Percentiles rank a stretch among this genome's conserved stretches.
Evolutionary conservation across 1,140 invertebrate genomes (phyloP).

Genomic region (Chlorops oryzae): DNA sequence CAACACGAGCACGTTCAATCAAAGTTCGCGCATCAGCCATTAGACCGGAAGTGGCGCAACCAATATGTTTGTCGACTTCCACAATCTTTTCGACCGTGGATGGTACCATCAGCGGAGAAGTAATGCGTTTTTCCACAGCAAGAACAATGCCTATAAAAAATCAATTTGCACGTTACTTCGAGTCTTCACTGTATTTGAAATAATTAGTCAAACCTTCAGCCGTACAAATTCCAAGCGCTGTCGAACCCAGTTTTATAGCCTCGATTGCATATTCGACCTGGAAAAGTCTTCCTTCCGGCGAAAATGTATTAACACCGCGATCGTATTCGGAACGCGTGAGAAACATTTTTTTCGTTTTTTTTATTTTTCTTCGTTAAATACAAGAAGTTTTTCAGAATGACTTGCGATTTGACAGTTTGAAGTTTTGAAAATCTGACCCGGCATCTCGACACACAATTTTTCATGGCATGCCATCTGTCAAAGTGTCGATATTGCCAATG

Average conservation of each 20-base stretch:
- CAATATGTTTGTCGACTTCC: constrained; percentile 94
- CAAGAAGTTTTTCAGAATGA: too few relatives aligned
- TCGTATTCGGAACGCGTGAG: constrained; percentile 98
- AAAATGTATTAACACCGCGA: constrained; percentile 98
- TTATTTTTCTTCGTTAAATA: too few relatives aligned
- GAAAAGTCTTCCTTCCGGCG: constrained; percentile 97
- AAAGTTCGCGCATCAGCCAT: constrained; percentile 95
- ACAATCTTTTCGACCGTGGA: constrained; percentile 97
- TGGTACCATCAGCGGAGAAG: constrained; percentile 92
- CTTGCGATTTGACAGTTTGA: too few relatives aligned
- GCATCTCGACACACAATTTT: too few relatives aligned
- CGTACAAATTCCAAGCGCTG: constrained; percentile 96
- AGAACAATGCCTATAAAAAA: constrained; percentile 72
- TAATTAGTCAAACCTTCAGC: constrained; percentile 71
- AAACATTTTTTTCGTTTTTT: too few relatives aligned
- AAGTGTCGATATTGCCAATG: too few relatives aligned
- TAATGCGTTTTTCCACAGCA: constrained; percentile 97
- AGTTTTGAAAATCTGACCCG: too few relatives aligned
- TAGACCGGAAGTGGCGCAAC: constrained; percentile 94
- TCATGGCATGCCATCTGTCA: too few relatives aligned
- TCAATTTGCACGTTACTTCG: neutral
- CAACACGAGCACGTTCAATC: constrained; percentile 89
- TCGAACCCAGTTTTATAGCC: constrained; percentile 98
- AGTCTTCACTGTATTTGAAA: too few relatives aligned
- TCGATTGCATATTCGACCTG: constrained; percentile 99